These are phyloP conservation scores for Oasisia sp. DNA, from an alignment of 2,888 invertebrate species.

Conservation along the genomic window DNA sequence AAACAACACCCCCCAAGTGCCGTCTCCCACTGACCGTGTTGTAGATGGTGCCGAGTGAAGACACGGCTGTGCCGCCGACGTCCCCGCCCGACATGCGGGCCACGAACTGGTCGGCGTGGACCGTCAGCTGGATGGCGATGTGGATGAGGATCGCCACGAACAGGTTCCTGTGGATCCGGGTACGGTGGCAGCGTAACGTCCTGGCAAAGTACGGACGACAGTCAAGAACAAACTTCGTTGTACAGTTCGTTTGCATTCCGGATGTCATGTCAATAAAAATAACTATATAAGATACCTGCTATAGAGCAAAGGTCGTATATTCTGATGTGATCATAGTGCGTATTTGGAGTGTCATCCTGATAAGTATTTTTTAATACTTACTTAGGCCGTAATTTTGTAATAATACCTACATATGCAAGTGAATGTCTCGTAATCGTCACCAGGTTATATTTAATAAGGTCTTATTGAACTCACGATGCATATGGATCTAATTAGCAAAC, in stretches of 20 bases:
- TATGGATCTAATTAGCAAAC: too few species aligned
- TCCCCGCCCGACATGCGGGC: slow-evolving; percentile 70
- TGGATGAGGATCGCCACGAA: slow-evolving; percentile 81
- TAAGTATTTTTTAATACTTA: too few species aligned
- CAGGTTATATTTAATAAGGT: too few species aligned
- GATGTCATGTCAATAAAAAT: background rate
- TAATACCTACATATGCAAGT: too few species aligned
- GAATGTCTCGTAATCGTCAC: too few species aligned
- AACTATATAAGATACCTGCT: too few species aligned
- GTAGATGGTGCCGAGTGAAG: slow-evolving; percentile 63
- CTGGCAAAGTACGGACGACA: slow-evolving; percentile 67
- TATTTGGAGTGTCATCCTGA: too few species aligned
- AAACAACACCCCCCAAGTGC: too few species aligned
- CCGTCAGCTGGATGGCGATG: slow-evolving; percentile 65
- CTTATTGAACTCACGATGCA: too few species aligned
- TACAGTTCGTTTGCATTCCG: background rate
- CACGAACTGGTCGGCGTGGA: slow-evolving; percentile 66
- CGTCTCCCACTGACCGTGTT: slow-evolving; percentile 62
- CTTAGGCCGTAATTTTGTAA: too few species aligned
- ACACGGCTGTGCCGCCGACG: slow-evolving; percentile 67
- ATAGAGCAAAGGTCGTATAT: too few species aligned
- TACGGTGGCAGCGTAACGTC: slow-evolving; percentile 82
- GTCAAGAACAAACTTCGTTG: background rate
- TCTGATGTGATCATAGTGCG: too few species aligned
- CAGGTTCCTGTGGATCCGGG: slow-evolving; percentile 85